phyloP scores from a whole-genome alignment of 2,113 vertebrate species.

The Heterotilapia buettikoferi region DNA sequence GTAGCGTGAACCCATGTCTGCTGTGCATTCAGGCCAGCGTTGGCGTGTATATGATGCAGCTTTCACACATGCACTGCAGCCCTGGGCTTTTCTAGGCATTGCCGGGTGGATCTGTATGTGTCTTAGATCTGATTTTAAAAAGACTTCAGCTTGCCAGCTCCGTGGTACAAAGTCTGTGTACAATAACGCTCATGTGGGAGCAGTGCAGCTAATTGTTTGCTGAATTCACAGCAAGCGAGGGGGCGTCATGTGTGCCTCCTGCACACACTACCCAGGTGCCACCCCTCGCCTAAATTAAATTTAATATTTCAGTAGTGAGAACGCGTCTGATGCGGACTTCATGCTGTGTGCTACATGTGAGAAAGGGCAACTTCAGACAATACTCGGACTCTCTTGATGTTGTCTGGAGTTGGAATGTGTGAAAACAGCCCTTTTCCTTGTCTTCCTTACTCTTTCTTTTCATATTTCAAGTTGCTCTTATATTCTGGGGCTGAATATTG shows the following conservation, averaged over 20 bases:
- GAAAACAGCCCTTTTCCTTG: neutral
- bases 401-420: neutral
- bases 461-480: neutral
- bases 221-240: neutral
- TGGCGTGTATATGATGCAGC: neutral
- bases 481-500: neutral
- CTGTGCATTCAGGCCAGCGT: neutral
- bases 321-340: neutral
- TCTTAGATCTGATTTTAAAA: neutral
- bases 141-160: neutral
- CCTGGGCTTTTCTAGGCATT: neutral
- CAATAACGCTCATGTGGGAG: neutral
- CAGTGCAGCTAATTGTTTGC: neutral
- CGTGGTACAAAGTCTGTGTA: neutral
- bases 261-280: neutral
- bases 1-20: conserved; percentile 27
- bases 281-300: neutral
- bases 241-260: neutral
- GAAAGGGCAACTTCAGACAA: neutral
- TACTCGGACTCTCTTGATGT: neutral
- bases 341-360: neutral
- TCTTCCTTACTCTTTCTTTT: neutral
- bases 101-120: neutral
- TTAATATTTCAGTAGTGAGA: neutral
- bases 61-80: neutral